A percentile compares a stretch with the other conserved stretches of the same genome.
These are phyloP conservation scores for Hirtodrosophila histrioides DNA, from an alignment of 2,888 invertebrate species.

Conservation along the genomic window DNA sequence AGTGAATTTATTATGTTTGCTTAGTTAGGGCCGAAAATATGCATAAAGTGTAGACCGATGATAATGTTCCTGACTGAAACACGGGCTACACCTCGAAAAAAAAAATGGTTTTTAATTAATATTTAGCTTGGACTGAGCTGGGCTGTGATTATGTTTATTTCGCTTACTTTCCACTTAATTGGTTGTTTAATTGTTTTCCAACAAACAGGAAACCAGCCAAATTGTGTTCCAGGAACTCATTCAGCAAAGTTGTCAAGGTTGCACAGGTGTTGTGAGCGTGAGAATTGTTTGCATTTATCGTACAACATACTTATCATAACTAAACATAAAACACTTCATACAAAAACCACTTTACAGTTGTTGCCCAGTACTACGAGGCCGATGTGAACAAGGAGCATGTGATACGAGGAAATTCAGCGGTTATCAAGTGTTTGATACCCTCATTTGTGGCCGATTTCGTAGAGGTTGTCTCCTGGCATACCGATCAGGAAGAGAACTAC, in stretches of 20 bases:
- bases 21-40: conserved; percentile 50
- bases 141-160: conserved; percentile 41
- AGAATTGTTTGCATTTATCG: conserved; percentile 37
- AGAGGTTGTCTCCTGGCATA: conserved; percentile 93
- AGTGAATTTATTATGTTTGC: conserved; percentile 61
- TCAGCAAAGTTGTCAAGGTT: conserved; percentile 35
- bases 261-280: conserved; percentile 51
- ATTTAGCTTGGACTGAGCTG: conserved; percentile 16
- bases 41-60: conserved; percentile 47
- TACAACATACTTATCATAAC: conserved; percentile 11
- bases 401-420: conserved; percentile 93
- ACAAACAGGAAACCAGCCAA: conserved; percentile 44
- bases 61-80: conserved; percentile 49
- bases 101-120: conserved; percentile 42
- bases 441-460: conserved; percentile 97
- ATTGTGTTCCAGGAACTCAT: conserved; percentile 56
- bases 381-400: conserved; percentile 97
- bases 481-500: conserved; percentile 86
- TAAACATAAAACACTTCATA: conserved; percentile 14
- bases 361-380: conserved; percentile 94
- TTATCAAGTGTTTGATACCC: conserved; percentile 95
- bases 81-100: conserved; percentile 47
- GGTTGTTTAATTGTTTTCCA: conserved; percentile 59
- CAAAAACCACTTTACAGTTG: conserved; percentile 86
- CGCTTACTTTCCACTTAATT: conserved; percentile 56